phyloP scores from a whole-genome alignment of 2,888 invertebrate species.

The Lamproptera curius region DNA sequence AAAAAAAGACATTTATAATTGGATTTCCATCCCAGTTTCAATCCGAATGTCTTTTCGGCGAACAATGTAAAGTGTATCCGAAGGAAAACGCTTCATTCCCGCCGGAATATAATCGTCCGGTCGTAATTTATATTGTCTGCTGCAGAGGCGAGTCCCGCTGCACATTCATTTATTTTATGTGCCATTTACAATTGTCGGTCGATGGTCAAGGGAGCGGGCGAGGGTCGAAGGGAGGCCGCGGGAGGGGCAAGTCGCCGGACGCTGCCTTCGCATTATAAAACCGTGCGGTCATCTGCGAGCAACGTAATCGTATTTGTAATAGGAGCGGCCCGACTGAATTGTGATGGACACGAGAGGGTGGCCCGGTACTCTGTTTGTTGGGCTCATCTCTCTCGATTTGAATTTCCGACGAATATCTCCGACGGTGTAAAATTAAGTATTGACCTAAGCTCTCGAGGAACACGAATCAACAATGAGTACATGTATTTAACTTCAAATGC shows the following conservation, averaged over 20 bases:
- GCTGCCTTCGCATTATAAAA: slow-evolving; percentile 77
- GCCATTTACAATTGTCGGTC: slow-evolving; percentile 80
- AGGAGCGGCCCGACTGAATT: slow-evolving; percentile 62
- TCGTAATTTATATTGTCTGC: slow-evolving; percentile 80
- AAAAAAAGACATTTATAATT: slow-evolving; percentile 11
- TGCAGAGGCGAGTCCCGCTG: slow-evolving; percentile 78
- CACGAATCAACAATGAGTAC: no score
- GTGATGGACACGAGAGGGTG: slow-evolving; percentile 55
- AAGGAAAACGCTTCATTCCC: slow-evolving; percentile 76
- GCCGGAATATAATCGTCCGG: slow-evolving; percentile 78
- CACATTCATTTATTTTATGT: slow-evolving; percentile 80
- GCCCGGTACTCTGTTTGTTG: slow-evolving; percentile 66
- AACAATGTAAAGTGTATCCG: slow-evolving; percentile 62
- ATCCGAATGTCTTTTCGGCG: slow-evolving; percentile 42
- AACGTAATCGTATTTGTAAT: slow-evolving; percentile 75
- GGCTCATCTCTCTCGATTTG: no score
- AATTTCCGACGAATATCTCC: no score
- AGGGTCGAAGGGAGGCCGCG: slow-evolving; percentile 44
- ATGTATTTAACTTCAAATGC: no score
- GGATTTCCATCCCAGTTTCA: not conserved
- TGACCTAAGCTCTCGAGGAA: no score
- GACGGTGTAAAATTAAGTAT: no score
- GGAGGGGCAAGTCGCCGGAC: slow-evolving; percentile 45
- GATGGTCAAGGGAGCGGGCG: slow-evolving; percentile 76
- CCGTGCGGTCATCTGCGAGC: slow-evolving; percentile 78